Evolutionary conservation across 2,888 invertebrate species (phyloP), one percentile per base, ranked within the genome.

Genomic region (Drosophila anomelani): DNA sequence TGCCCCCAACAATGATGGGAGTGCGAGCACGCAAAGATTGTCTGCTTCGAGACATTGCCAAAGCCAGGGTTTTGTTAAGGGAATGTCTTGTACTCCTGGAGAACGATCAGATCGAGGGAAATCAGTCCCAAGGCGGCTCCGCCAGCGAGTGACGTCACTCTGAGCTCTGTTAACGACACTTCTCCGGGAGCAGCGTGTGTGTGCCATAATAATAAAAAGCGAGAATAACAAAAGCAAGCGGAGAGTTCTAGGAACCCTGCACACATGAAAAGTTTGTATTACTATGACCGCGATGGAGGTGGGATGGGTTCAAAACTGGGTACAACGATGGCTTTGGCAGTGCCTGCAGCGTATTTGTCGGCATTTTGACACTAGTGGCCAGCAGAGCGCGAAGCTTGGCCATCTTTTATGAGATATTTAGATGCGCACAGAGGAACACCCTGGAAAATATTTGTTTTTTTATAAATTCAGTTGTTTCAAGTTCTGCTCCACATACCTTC

Each of bases 11-110:
- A 7, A 13, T 29, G 2, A 70, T 78, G 29, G 89, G 85, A 0
- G n/a, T 69, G 49, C 88, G 85, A 43, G 56, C 70, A 0, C 79
- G 89, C 6, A 88, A 80, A 71, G 89, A 86, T 23, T 80, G 89
- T 1, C 53, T 86, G 3, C 54, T 81, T 43, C 75, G 77, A 29
- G 80, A 88, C 15, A 88, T 86, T 20, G 62, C 72, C 43, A 66
- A 85, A 5, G 88, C 89, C n/a, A 88, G 85, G 20, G 53, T 72
- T 29, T 59, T 82, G 7, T 70, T 89, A 36, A 69, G 76, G 15
- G 80, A 87, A 43, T 85, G 89, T 29, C 38, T 59, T 4, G 20
- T 64, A n/a, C 29, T 76, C 47, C 67, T 85, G 15, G 76, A 77
- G 60, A 61, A 69, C 32, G 73, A 79, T 55, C 39, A 66, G 26